A percentile compares a stretch with the other conserved stretches of the same genome.
These are phyloP conservation scores for Manacus vitellinus DNA, from an alignment of 2,113 vertebrate species.

Conservation along the genomic window DNA sequence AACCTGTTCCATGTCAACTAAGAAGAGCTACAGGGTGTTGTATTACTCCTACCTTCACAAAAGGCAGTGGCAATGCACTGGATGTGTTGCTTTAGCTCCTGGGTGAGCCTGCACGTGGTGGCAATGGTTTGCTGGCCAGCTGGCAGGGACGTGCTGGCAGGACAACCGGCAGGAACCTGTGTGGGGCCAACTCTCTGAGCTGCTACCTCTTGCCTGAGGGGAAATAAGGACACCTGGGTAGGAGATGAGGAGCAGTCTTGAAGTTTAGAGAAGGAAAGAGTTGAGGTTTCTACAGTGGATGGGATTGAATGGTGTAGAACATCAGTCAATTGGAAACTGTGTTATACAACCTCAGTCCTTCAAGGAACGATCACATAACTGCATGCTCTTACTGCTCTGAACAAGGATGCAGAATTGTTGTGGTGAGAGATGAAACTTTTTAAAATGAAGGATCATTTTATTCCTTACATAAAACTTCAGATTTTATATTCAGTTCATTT, in stretches of 20 bases:
- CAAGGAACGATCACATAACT: background rate
- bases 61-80: background rate
- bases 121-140: background rate
- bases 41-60: background rate
- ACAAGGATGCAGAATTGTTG: background rate
- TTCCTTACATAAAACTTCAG: background rate
- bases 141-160: background rate
- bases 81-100: background rate
- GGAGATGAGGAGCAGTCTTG: background rate
- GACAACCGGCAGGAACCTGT: background rate
- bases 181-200: background rate
- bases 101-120: background rate
- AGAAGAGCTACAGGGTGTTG: background rate
- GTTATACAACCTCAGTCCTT: background rate
- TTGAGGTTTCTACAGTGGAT: background rate
- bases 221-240: background rate
- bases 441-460: background rate
- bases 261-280: background rate
- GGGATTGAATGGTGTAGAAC: background rate
- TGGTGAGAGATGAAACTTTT: background rate
- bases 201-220: background rate
- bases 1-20: background rate
- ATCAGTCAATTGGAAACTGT: background rate
- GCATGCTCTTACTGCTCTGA: background rate
- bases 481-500: background rate